Evolutionary conservation across 2,888 invertebrate genomes (phyloP).

Genomic region (Maniola hyperantus): DNA sequence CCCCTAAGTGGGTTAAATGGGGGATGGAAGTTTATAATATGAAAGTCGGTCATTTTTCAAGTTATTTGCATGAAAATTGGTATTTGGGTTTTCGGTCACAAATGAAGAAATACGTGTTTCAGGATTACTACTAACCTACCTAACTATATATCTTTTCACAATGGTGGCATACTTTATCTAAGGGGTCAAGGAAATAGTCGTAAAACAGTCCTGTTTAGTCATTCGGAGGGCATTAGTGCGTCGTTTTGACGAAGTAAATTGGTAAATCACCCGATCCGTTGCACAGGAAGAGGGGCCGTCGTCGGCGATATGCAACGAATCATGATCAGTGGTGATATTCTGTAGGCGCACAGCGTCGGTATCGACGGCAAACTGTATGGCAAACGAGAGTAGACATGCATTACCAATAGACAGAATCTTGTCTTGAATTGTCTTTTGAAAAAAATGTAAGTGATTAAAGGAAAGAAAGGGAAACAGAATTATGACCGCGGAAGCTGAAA

Average conservation of each 20-base stretch:
- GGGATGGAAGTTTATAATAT: too few relatives aligned
- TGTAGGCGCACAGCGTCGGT: background rate
- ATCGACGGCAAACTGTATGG: background rate
- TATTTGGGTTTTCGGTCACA: too few relatives aligned
- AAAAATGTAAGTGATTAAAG: too few relatives aligned
- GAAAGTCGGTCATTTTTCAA: too few relatives aligned
- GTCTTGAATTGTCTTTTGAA: too few relatives aligned
- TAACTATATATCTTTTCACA: too few relatives aligned
- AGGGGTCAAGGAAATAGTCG: conserved; percentile 38
- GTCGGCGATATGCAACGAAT: conserved; percentile 33
- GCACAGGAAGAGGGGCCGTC: conserved; percentile 66
- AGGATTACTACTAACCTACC: too few relatives aligned
- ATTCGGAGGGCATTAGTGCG: conserved; percentile 45
- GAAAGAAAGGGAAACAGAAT: too few relatives aligned
- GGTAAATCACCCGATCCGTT: conserved; percentile 59
- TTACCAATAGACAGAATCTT: background rate
- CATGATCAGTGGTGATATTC: conserved; percentile 5
- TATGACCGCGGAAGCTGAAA: too few relatives aligned
- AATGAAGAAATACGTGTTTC: too few relatives aligned
- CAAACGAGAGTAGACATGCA: background rate
- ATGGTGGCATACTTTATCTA: background rate
- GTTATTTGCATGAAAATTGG: too few relatives aligned
- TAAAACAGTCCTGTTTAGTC: conserved; percentile 46
- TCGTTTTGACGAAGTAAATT: conserved; percentile 63
- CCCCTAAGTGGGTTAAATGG: too few relatives aligned